Evolutionary conservation across 1,140 invertebrate species (phyloP).

Genomic region (Polypedilum vanderplanki): DNA sequence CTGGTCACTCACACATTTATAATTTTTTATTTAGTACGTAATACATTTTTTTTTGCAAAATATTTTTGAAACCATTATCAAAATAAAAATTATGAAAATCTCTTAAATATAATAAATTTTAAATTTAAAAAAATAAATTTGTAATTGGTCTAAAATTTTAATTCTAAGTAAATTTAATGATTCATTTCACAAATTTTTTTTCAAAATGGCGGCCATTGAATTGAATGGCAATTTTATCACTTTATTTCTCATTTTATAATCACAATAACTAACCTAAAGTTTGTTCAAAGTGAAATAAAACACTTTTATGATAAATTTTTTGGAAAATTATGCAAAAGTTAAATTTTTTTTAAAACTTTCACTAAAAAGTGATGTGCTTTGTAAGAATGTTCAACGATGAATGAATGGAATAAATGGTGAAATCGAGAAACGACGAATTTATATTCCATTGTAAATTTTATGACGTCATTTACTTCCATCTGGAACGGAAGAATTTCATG

Average conservation of each 20-base stretch:
- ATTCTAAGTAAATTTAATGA: too few species aligned
- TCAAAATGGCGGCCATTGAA: not conserved
- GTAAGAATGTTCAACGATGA: not conserved
- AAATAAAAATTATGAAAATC: too few species aligned
- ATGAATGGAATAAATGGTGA: not conserved
- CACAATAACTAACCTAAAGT: not conserved
- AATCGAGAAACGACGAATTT: not conserved
- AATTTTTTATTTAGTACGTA: too few species aligned
- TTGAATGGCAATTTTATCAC: not conserved
- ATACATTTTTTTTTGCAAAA: too few species aligned
- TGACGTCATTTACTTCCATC: not conserved
- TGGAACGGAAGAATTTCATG: not conserved
- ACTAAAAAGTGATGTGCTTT: not conserved
- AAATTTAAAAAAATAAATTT: too few species aligned
- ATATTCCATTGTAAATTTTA: not conserved
- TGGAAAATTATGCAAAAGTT: not conserved
- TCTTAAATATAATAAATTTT: too few species aligned
- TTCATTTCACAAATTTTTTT: too few species aligned
- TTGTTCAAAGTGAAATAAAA: not conserved
- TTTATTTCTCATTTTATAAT: not conserved
- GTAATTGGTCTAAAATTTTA: too few species aligned
- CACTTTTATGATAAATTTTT: not conserved
- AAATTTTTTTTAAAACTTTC: not conserved
- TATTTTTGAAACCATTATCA: too few species aligned
- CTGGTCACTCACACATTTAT: too few species aligned